phyloP scores from a whole-genome alignment of 2,888 invertebrate genomes.

The Hofmannophila pseudospretella region DNA sequence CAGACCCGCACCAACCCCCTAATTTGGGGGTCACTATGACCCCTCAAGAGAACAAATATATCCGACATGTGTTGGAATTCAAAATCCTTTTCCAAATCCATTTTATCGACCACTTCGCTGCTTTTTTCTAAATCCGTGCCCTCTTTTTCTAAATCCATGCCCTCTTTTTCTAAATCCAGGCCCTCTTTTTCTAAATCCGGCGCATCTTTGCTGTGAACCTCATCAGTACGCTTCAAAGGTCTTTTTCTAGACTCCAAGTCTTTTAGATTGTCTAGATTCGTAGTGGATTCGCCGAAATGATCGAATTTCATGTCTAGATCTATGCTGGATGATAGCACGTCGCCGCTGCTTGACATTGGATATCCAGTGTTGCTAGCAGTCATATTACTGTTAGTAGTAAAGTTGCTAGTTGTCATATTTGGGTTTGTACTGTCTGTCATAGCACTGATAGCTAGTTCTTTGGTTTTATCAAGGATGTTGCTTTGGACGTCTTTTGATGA shows the following conservation, averaged over 20 bases:
- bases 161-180: slow-evolving; percentile 12
- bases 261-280: slow-evolving; percentile 48
- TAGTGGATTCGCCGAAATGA: slow-evolving; percentile 77
- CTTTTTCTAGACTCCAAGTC: slow-evolving; percentile 37
- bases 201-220: slow-evolving; percentile 36
- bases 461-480: slow-evolving; percentile 53
- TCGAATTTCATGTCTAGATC: slow-evolving; percentile 81
- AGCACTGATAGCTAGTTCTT: slow-evolving; percentile 48
- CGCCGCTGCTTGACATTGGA: slow-evolving; percentile 65
- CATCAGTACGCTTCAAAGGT: slow-evolving; percentile 39
- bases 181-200: slow-evolving; percentile 27
- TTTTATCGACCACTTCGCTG: neutral
- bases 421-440: slow-evolving; percentile 63
- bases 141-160: too few species aligned
- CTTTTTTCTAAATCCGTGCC: too few species aligned
- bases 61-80: slow-evolving; percentile 82
- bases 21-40: slow-evolving; percentile 89
- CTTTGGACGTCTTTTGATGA: slow-evolving; percentile 57
- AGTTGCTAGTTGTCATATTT: slow-evolving; percentile 65
- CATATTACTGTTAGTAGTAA: slow-evolving; percentile 66
- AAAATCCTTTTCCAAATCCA: slow-evolving; percentile 31
- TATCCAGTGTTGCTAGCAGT: slow-evolving; percentile 64
- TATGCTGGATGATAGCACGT: slow-evolving; percentile 54
- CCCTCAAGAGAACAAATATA: slow-evolving; percentile 80
- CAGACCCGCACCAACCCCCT: slow-evolving; percentile 84